Evolutionary conservation across 2,888 invertebrate species (phyloP).

Genomic region (Drosophila parthenogenetica): DNA sequence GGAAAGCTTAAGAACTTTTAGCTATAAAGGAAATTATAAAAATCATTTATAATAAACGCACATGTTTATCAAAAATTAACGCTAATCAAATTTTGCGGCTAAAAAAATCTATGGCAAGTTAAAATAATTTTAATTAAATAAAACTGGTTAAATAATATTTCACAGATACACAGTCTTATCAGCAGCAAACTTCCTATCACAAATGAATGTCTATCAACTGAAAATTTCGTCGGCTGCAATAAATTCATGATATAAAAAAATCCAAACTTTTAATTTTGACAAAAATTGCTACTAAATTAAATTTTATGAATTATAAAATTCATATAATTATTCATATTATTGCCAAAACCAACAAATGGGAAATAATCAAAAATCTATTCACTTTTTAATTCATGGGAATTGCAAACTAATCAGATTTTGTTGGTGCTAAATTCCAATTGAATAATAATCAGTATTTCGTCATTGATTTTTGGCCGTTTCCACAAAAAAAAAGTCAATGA

Average conservation of each 20-base stretch:
- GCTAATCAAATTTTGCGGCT: too few relatives aligned
- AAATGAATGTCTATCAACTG: neutral
- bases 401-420: neutral
- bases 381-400: neutral
- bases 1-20: neutral
- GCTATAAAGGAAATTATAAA: too few relatives aligned
- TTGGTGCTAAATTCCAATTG: neutral
- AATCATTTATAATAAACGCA: too few relatives aligned
- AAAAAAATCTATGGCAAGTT: too few relatives aligned
- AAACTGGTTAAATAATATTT: neutral
- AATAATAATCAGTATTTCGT: neutral
- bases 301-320: too few relatives aligned
- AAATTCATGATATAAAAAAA: neutral
- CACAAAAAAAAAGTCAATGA: neutral
- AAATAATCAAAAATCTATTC: too few relatives aligned
- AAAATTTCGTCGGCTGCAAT: neutral
- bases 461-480: neutral
- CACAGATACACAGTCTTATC: neutral
- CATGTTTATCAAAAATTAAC: too few relatives aligned
- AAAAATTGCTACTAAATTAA: too few relatives aligned
- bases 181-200: constrained; percentile 1
- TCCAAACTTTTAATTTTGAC: neutral
- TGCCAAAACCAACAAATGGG: too few relatives aligned
- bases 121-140: too few relatives aligned
- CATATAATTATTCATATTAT: too few relatives aligned